phyloP scores from a whole-genome alignment of 2,888 invertebrate genomes.

The Pyralis farinalis region DNA sequence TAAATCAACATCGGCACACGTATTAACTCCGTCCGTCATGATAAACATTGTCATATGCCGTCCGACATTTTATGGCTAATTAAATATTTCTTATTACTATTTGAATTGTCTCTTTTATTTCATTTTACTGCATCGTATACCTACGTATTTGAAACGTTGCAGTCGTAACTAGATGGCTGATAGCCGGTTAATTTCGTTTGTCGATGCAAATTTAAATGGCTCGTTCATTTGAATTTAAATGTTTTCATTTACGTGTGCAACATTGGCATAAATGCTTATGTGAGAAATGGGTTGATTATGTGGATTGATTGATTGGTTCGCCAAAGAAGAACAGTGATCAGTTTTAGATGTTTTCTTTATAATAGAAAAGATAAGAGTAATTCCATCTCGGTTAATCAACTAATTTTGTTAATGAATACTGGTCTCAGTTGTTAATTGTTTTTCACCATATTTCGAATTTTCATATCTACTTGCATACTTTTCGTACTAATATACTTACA shows the following conservation, averaged over 20 bases:
- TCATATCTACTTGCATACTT: no score
- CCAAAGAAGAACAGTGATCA: no score
- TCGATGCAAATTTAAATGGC: background rate
- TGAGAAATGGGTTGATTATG: background rate
- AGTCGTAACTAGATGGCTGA: background rate
- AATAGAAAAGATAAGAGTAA: no score
- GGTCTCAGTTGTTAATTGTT: no score
- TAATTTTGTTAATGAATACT: no score
- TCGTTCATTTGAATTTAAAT: background rate
- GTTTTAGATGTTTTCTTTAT: no score
- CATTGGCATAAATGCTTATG: background rate
- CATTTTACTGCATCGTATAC: background rate
- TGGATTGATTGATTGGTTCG: background rate
- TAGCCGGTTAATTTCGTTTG: background rate
- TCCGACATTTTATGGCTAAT: constrained; percentile 34
- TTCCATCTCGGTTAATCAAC: no score
- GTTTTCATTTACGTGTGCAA: background rate
- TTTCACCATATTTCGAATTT: no score
- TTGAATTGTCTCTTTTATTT: constrained; percentile 6
- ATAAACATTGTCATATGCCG: constrained; percentile 56
- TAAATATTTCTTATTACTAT: constrained; percentile 27
- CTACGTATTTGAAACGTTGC: background rate
- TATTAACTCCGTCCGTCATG: constrained; percentile 19
- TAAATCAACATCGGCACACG: no score
- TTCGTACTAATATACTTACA: no score